Conservation (phyloP, 2,888 invertebrate genomes). For the Dynastes maya region DNA sequence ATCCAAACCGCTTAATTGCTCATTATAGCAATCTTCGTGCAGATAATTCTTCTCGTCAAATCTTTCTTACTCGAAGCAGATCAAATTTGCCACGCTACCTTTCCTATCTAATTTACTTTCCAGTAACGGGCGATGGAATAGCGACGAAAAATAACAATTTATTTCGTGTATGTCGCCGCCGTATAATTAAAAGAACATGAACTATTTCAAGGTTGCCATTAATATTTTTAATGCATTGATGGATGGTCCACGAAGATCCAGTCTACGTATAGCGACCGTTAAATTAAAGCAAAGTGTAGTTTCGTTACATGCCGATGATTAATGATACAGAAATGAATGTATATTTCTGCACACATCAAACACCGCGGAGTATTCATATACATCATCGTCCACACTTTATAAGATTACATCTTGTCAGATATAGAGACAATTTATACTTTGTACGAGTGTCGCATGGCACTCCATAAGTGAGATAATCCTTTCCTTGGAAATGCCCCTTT, state of each 20-base stretch:
- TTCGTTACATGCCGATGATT: conserved; percentile 33
- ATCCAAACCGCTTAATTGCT: conserved; percentile 13
- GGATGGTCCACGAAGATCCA: conserved; percentile 13
- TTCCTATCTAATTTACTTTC: conserved; percentile 26
- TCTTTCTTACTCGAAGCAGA: conserved; percentile 18
- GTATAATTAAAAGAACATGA: conserved; percentile 43
- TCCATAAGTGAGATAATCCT: too few relatives aligned
- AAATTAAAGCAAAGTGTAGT: conserved; percentile 32
- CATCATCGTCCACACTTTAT: too few relatives aligned
- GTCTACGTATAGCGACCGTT: conserved; percentile 6
- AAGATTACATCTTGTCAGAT: too few relatives aligned
- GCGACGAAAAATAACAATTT: conserved; percentile 39
- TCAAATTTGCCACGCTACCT: conserved; percentile 28
- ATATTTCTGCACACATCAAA: conserved; percentile 37
- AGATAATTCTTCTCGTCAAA: conserved; percentile 25
- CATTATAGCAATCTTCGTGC: conserved; percentile 26
- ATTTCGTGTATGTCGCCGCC: conserved; percentile 31
- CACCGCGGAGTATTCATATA: background rate
- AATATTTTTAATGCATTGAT: conserved; percentile 41
- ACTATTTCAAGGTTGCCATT: conserved; percentile 45
- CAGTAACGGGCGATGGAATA: conserved; percentile 27
- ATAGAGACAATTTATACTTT: too few relatives aligned
- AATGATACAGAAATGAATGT: conserved; percentile 33
- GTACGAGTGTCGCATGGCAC: too few relatives aligned
- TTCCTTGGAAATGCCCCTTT: too few relatives aligned